Evolutionary conservation across 1,140 invertebrate species (phyloP).

Genomic region (Popillia japonica): DNA sequence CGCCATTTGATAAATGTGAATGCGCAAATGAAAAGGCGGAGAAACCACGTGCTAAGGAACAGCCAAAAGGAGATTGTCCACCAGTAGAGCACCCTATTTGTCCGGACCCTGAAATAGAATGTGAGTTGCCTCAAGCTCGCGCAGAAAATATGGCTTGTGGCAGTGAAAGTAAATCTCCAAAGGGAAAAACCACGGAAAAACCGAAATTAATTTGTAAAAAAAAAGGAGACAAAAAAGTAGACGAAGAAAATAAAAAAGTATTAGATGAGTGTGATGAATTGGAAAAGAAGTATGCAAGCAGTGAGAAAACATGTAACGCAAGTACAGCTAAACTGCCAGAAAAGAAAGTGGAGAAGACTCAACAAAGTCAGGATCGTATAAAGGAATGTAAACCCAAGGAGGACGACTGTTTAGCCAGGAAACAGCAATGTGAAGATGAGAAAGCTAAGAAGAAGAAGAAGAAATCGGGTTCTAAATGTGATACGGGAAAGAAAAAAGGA

Average conservation of each 20-base stretch:
- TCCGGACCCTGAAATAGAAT: conserved; percentile 14
- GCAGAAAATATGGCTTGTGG: background rate
- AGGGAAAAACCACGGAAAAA: background rate
- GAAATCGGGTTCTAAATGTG: background rate
- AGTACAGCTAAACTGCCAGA: background rate
- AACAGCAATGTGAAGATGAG: background rate
- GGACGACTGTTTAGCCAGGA: background rate
- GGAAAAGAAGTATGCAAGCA: background rate
- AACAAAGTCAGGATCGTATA: background rate
- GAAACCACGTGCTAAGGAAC: background rate
- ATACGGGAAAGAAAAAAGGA: background rate
- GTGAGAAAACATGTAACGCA: background rate
- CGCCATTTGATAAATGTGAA: background rate
- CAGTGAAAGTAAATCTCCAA: background rate
- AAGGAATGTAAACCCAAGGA: background rate
- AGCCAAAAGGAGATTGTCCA: background rate
- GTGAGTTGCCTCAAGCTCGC: background rate
- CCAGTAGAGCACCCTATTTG: background rate
- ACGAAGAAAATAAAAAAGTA: background rate
- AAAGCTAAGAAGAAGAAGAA: no score
- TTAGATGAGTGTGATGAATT: background rate
- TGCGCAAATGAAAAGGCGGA: background rate
- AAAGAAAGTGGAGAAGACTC: background rate
- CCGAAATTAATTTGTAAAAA: background rate
- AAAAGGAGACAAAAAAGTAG: background rate